Conservation (phyloP, 2,797 vertebrate species). For the Phataginus tetradactyla region DNA sequence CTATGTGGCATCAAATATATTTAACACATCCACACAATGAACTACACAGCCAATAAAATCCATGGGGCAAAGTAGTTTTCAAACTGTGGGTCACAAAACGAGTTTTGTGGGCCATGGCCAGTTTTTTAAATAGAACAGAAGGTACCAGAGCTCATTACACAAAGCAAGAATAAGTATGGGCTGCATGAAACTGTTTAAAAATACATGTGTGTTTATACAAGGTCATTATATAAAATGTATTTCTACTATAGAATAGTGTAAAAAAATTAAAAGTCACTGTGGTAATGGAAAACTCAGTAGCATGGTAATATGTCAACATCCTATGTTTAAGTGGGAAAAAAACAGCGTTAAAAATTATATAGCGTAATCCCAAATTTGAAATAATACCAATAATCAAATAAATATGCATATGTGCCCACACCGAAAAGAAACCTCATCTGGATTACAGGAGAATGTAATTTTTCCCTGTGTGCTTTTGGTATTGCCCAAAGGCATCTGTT, state of each 20-base stretch:
- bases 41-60: background rate
- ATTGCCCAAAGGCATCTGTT: background rate
- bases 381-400: background rate
- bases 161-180: background rate
- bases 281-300: background rate
- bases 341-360: background rate
- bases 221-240: background rate
- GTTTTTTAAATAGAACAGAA: conserved; percentile 27
- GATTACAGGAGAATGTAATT: background rate
- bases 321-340: background rate
- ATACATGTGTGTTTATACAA: background rate
- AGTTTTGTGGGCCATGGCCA: background rate
- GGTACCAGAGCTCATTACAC: background rate
- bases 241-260: background rate
- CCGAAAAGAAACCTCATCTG: background rate
- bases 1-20: background rate
- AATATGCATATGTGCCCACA: rapidly evolving
- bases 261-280: background rate
- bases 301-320: background rate
- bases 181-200: conserved; percentile 4
- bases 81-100: conserved; percentile 33
- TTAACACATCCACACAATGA: background rate
- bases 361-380: background rate
- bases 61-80: background rate
- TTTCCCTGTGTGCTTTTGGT: background rate